Percentiles rank a stretch among this genome's conserved stretches.
phyloP scores from a whole-genome alignment of 2,113 vertebrate genomes.

The Gallinago jamesoni region DNA sequence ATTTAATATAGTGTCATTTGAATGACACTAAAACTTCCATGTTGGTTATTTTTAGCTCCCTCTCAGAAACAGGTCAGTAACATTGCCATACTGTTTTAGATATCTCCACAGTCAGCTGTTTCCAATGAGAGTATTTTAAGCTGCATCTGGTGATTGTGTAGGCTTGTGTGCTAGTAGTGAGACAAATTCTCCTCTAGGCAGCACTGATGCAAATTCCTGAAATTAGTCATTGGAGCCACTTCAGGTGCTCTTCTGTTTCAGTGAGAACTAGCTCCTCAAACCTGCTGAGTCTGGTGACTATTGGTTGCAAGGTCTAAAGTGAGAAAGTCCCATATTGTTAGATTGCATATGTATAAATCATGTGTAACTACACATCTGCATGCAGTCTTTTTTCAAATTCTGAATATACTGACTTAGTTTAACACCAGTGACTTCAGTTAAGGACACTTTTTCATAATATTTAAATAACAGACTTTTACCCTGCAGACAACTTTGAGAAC shows the following conservation, averaged over 20 bases:
- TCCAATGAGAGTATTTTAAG: not conserved
- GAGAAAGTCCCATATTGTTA: not conserved
- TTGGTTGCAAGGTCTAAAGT: not conserved
- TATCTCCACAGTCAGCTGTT: not conserved
- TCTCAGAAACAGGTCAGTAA: not conserved
- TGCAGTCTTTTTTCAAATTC: not conserved
- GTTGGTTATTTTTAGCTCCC: not conserved
- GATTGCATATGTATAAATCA: not conserved
- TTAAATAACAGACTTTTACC: not conserved
- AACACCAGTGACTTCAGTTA: not conserved
- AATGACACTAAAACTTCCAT: not conserved
- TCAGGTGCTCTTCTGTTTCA: not conserved
- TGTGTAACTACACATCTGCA: not conserved
- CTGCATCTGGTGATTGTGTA: not conserved
- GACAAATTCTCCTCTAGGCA: not conserved
- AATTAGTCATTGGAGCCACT: not conserved
- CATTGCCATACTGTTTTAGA: not conserved
- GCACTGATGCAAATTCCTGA: not conserved
- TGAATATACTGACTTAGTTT: not conserved
- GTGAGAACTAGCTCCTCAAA: not conserved
- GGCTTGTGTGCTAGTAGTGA: not conserved
- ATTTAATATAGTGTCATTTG: not conserved
- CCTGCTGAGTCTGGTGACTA: not conserved
- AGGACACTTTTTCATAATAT: not conserved
- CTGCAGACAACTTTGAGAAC: not conserved